Percentiles rank a stretch among this genome's conserved stretches.
Evolutionary conservation across 2,113 vertebrate species (phyloP).

Genomic region (Microcebus tavaratra): DNA sequence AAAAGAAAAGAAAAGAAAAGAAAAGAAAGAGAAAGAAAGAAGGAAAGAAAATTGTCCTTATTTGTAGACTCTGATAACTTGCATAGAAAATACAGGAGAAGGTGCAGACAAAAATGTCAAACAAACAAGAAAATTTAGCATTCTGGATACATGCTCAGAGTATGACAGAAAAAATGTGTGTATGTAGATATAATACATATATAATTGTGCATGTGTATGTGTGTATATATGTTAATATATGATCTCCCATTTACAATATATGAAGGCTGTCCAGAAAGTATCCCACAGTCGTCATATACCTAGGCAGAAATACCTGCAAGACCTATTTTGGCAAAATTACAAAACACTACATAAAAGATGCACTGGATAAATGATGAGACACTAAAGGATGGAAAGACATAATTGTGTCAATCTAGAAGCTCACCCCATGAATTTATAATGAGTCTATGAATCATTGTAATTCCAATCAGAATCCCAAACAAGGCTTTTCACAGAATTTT

Average conservation of each 20-base stretch:
- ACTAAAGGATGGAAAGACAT: neutral
- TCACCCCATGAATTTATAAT: conserved; percentile 5
- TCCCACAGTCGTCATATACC: neutral
- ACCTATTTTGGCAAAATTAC: neutral
- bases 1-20: too few relatives aligned
- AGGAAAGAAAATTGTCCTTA: neutral
- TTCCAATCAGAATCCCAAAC: neutral
- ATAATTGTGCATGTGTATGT: too few relatives aligned
- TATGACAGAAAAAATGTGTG: neutral
- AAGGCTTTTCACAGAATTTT: conserved; percentile 32
- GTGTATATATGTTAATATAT: too few relatives aligned
- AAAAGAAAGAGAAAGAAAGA: neutral
- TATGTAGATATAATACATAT: neutral
- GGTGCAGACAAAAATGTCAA: neutral
- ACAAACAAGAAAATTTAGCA: neutral
- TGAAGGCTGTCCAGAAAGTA: too few relatives aligned
- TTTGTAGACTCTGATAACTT: neutral
- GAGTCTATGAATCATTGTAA: neutral
- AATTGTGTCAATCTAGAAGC: neutral
- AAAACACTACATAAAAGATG: conserved; percentile 29
- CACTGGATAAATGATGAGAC: neutral
- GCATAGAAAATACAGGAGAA: neutral
- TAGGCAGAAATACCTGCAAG: conserved; percentile 4
- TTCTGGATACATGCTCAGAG: neutral
- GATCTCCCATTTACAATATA: neutral